Base-by-base conservation (phyloP, 2,888 invertebrate genomes). In the Clistopyga incitator region DNA sequence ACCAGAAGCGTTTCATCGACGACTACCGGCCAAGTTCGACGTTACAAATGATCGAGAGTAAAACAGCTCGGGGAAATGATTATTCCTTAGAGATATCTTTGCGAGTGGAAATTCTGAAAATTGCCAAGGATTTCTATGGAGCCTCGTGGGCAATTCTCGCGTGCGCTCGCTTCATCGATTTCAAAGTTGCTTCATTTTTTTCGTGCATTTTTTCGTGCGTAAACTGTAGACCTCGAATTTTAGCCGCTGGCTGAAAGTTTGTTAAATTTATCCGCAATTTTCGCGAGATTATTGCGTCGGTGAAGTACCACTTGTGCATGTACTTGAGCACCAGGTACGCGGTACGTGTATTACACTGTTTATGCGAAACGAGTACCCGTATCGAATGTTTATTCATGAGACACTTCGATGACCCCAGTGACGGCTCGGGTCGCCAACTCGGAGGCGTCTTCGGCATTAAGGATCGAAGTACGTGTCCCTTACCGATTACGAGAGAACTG, bases 341-440 rank as follows among this genome's bases (percentile, higher is more conserved):
- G 0, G 23, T 42, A 42, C 38, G 42, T 38, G 23, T 25, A 56
- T 71, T 20, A 23, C 42, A 70, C 11, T 11, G 38, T 29, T 13
- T 38, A 70, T 6, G n/a, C 61, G 38, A 34, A 38, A 70, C 50
- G 13, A 68, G 52, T 70, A 52, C 34, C 1, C n/a, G 11, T 52
- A 29, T 29, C 18, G 11, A 25, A 50, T 34, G 34, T 25, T 29
- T 68, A 29, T 56, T 56, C 56, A 29, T n/a, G 18, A 34, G 34
- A n/a, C 20, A 38, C 50, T 54, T 70, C 18, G 23, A 18, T 70
- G 54, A 70, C 18, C 54, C 70, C 13, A 70, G 70, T 70, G 54
- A 70, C 70, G 70, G 18, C 38, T 38, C 38, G 10, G 38, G 10
- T 38, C 38, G 38, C 38, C 1, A 38, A 38, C 10, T 38, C 10